A percentile compares a stretch with the other conserved stretches of the same genome.
phyloP scores from a whole-genome alignment of 1,140 invertebrate genomes.

The Caenorhabditis remanei region DNA sequence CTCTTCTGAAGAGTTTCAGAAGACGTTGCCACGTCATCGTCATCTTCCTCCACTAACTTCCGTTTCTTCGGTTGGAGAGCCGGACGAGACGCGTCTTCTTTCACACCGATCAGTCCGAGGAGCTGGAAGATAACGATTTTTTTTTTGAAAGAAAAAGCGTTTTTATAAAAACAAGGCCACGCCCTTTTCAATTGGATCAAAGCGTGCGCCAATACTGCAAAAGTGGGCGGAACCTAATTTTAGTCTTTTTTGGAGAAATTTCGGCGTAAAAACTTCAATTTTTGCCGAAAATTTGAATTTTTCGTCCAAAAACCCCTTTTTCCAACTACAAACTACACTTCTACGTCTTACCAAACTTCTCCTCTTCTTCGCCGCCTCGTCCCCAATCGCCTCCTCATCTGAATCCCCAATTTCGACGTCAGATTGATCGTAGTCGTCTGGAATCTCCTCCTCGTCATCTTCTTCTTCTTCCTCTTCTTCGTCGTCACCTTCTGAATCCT shows the following conservation, averaged over 20 bases:
- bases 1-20: background rate
- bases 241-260: too few relatives aligned
- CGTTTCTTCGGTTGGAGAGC: conserved; percentile 7
- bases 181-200: too few relatives aligned
- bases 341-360: background rate
- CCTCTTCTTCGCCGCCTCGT: conserved; percentile 33
- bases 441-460: background rate
- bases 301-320: background rate
- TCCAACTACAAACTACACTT: too few relatives aligned
- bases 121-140: background rate
- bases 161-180: too few relatives aligned
- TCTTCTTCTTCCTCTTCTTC: conserved; percentile 1
- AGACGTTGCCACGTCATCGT: background rate
- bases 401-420: conserved; percentile 31
- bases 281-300: too few relatives aligned
- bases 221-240: too few relatives aligned
- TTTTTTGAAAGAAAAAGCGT: too few relatives aligned
- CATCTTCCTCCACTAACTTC: conserved; percentile 1
- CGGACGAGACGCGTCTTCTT: background rate
- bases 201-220: too few relatives aligned
- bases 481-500: background rate
- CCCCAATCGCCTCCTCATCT: conserved; percentile 17
- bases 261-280: too few relatives aligned
- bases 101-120: background rate
- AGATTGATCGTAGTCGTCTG: background rate